These are phyloP conservation scores for Anabas testudineus DNA, from an alignment of 2,797 vertebrate species.

Conservation along the genomic window DNA sequence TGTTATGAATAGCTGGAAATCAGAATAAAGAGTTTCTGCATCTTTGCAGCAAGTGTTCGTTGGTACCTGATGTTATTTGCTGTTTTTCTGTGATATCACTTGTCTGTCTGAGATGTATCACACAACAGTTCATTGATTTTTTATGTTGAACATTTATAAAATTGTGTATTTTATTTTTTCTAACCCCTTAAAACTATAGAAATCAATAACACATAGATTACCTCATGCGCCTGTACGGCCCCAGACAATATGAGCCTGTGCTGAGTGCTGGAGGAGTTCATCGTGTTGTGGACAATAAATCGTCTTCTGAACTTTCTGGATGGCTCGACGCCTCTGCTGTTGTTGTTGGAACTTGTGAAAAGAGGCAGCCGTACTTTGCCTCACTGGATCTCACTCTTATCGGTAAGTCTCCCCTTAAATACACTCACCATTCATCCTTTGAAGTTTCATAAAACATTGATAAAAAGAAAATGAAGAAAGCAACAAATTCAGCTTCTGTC, in stretches of 20 bases:
- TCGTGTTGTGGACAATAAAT: constrained; percentile 42
- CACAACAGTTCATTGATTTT: background rate
- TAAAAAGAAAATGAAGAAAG: constrained; percentile 51
- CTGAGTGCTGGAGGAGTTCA: background rate
- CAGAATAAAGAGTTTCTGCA: background rate
- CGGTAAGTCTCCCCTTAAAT: background rate
- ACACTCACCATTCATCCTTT: background rate
- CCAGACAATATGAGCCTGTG: constrained; percentile 40
- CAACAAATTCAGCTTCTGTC: constrained; percentile 20
- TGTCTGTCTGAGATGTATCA: background rate
- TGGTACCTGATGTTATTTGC: background rate
- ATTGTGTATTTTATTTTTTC: background rate
- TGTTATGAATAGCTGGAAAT: background rate
- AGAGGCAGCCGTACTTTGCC: background rate
- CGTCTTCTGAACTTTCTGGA: constrained; percentile 17
- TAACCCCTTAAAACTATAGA: background rate
- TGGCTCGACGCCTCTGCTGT: constrained; percentile 6
- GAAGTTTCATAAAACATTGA: constrained; percentile 45
- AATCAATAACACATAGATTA: constrained; percentile 22
- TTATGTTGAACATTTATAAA: background rate
- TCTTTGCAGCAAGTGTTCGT: background rate
- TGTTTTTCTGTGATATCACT: too few relatives aligned
- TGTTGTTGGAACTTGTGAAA: background rate
- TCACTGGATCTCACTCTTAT: background rate
- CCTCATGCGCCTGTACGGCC: constrained; percentile 13